Percentiles rank a stretch among this genome's conserved stretches.
phyloP scores from a whole-genome alignment of 2,113 vertebrate genomes.

The Cynocephalus volans region DNA sequence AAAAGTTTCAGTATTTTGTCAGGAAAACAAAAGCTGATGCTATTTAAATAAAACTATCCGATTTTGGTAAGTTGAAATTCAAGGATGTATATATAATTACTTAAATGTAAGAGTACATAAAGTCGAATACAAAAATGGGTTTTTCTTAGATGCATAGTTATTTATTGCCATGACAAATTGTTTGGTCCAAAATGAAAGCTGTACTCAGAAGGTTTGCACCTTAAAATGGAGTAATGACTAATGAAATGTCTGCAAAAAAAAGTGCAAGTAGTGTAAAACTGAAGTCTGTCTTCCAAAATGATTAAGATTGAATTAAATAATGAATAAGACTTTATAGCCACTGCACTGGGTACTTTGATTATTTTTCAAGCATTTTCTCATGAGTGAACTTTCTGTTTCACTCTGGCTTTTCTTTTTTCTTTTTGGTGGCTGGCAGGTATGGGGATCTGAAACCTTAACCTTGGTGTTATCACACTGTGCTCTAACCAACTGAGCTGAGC shows the following conservation, averaged over 20 bases:
- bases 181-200: constrained; percentile 75
- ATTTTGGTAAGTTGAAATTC: constrained; percentile 61
- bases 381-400: constrained; percentile 77
- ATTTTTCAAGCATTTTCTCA: constrained; percentile 54
- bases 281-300: constrained; percentile 72
- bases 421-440: too few species aligned
- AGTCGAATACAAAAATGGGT: constrained; percentile 73
- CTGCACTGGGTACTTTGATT: constrained; percentile 56
- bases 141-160: constrained; percentile 77
- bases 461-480: too few species aligned
- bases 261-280: constrained; percentile 77
- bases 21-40: constrained; percentile 58
- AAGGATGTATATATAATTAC: constrained; percentile 49
- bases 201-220: constrained; percentile 73
- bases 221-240: constrained; percentile 63
- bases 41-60: constrained; percentile 58
- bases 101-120: constrained; percentile 68
- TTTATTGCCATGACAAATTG: constrained; percentile 84
- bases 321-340: constrained; percentile 72
- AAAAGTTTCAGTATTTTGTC: constrained; percentile 59
- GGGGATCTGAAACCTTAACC: too few species aligned
- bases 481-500: too few species aligned
- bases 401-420: background rate
- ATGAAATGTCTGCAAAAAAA: constrained; percentile 82
- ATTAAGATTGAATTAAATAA: constrained; percentile 71